Evolutionary conservation across 1,140 invertebrate species (phyloP).

Genomic region (Aphis gossypii): DNA sequence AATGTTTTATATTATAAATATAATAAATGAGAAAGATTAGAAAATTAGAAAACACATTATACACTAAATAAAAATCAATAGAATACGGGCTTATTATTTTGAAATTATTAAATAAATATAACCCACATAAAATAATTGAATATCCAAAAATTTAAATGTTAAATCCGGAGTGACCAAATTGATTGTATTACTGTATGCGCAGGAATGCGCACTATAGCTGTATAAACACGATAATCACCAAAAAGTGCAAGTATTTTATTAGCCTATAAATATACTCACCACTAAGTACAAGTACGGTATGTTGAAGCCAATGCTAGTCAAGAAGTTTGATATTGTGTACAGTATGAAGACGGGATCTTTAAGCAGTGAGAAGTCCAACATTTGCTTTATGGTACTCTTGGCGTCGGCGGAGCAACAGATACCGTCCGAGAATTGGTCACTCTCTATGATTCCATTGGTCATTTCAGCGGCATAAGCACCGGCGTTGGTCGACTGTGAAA

Average conservation of each 20-base stretch:
- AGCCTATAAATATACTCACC: slow-evolving; percentile 63
- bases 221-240: not conserved
- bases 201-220: not conserved
- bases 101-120: not conserved
- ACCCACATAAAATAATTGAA: no score
- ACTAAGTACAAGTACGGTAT: slow-evolving; percentile 89
- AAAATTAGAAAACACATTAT: no score
- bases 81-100: not conserved
- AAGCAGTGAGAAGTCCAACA: slow-evolving; percentile 85
- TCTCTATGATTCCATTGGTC: slow-evolving; percentile 74
- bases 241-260: not conserved
- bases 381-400: slow-evolving; percentile 76
- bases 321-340: slow-evolving; percentile 92
- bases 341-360: slow-evolving; percentile 87
- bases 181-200: not conserved
- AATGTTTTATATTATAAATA: no score
- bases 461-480: slow-evolving; percentile 63
- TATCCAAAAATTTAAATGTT: not conserved
- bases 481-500: slow-evolving; percentile 58
- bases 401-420: slow-evolving; percentile 69
- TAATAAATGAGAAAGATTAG: no score
- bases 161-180: not conserved
- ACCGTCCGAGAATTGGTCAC: slow-evolving; percentile 87
- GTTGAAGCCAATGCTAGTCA: slow-evolving; percentile 96
- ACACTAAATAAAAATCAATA: no score